Evolutionary conservation across 1,140 invertebrate genomes (phyloP).

Genomic region (Steinernema feltiae): DNA sequence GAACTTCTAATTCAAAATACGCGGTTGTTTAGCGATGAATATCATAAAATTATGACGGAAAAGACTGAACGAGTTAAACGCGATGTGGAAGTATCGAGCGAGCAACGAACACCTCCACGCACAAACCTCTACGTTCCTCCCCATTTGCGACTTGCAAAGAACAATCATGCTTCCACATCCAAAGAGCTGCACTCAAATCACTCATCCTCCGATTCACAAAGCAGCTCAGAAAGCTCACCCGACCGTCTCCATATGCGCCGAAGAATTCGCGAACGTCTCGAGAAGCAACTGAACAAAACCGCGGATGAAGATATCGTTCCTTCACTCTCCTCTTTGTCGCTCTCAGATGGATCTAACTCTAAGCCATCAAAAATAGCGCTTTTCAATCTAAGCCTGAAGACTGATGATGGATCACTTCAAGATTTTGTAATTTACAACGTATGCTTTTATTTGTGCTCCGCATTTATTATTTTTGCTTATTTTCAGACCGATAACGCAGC

Average conservation of each 20-base stretch:
- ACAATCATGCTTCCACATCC: background rate
- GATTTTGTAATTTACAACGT: background rate
- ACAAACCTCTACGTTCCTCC: slow-evolving; percentile 26
- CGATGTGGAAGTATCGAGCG: slow-evolving; percentile 21
- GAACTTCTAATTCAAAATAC: slow-evolving; percentile 18
- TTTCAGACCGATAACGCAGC: slow-evolving; percentile 35
- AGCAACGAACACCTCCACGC: background rate
- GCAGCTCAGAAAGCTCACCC: slow-evolving; percentile 7
- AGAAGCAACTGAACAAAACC: slow-evolving; percentile 10
- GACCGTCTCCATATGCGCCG: background rate
- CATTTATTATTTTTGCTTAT: background rate
- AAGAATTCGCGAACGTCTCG: background rate
- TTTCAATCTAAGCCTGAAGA: slow-evolving; percentile 29
- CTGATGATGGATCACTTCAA: slow-evolving; percentile 9
- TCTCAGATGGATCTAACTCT: background rate
- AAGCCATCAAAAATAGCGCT: slow-evolving; percentile 20
- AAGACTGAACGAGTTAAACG: slow-evolving; percentile 22
- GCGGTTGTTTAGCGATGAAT: slow-evolving; percentile 33
- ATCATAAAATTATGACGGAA: slow-evolving; percentile 31
- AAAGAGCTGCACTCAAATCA: background rate
- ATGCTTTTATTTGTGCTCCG: background rate
- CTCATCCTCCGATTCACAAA: slow-evolving; percentile 17
- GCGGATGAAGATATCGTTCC: slow-evolving; percentile 11
- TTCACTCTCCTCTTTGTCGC: slow-evolving; percentile 16
- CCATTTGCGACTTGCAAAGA: background rate